phyloP scores from a whole-genome alignment of 2,113 vertebrate species.

The Lichenostomus cassidix region DNA sequence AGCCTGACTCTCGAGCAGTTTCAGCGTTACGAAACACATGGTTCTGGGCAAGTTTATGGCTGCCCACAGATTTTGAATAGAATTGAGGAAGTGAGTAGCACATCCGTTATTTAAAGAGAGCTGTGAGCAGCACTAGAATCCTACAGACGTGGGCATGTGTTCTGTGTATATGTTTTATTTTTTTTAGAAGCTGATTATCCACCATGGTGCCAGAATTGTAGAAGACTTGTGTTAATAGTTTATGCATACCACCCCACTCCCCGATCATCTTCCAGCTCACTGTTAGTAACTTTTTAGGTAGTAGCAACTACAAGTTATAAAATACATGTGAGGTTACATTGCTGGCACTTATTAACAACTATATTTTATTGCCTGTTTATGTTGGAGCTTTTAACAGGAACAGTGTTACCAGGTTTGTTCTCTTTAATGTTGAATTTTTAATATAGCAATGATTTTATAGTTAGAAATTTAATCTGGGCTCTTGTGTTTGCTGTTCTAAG shows the following conservation, averaged over 20 bases:
- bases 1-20: not conserved
- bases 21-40: not conserved
- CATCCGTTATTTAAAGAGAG: slow-evolving; percentile 1
- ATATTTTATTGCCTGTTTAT: not conserved
- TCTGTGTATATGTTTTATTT: not conserved
- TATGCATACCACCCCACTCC: not conserved
- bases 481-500: not conserved
- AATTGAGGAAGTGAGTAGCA: slow-evolving; percentile 10
- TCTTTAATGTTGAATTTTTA: not conserved
- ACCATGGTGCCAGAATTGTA: not conserved
- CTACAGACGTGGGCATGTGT: not conserved
- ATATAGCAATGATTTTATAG: not conserved
- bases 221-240: not conserved
- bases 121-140: not conserved
- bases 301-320: not conserved
- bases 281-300: not conserved
- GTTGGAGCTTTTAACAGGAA: not conserved
- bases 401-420: not conserved
- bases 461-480: not conserved
- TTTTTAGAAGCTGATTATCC: not conserved
- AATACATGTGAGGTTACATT: not conserved
- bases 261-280: not conserved
- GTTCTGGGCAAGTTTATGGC: not conserved
- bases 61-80: slow-evolving; percentile 4
- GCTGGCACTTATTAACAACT: not conserved